phyloP scores from a whole-genome alignment of 2,113 vertebrate species.

The Scytalopus superciliaris region DNA sequence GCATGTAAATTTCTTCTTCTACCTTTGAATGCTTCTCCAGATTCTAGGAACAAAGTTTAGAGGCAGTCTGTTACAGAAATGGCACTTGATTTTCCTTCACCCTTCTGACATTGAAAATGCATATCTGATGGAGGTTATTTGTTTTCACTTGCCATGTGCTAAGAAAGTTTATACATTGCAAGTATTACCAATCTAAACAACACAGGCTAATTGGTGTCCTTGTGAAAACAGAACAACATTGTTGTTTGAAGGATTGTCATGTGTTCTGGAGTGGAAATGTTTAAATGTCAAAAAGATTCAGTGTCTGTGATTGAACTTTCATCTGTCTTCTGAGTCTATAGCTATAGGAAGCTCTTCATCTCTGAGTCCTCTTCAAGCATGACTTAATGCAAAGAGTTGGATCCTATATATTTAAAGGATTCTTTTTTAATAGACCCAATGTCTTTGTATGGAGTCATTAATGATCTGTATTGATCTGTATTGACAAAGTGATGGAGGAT shows the following conservation, averaged over 20 bases:
- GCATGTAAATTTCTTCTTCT: background rate
- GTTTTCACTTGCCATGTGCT: constrained; percentile 69
- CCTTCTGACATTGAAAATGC: constrained; percentile 43
- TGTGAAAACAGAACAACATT: constrained; percentile 71
- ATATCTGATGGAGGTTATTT: constrained; percentile 60
- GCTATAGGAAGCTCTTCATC: constrained; percentile 1
- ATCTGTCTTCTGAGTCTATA: constrained; percentile 9
- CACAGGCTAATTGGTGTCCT: constrained; percentile 60
- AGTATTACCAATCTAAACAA: constrained; percentile 71
- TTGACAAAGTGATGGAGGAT: constrained; percentile 26
- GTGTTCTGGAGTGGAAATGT: constrained; percentile 32
- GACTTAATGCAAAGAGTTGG: background rate
- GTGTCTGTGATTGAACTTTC: constrained; percentile 5
- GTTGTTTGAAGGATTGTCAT: constrained; percentile 69
- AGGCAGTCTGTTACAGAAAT: background rate
- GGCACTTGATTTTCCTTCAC: constrained; percentile 14
- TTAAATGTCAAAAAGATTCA: constrained; percentile 53
- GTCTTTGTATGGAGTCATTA: constrained; percentile 1
- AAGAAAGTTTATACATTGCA: constrained; percentile 57
- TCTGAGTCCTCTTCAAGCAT: background rate
- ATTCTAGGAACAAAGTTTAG: background rate
- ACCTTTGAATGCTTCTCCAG: background rate
- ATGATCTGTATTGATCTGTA: constrained; percentile 21
- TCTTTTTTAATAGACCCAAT: constrained; percentile 17
- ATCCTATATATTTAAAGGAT: background rate